Percentiles rank a stretch among this genome's conserved stretches.
Evolutionary conservation across 2,888 invertebrate genomes (phyloP).

Genomic region (Chaitophorus viminalis): DNA sequence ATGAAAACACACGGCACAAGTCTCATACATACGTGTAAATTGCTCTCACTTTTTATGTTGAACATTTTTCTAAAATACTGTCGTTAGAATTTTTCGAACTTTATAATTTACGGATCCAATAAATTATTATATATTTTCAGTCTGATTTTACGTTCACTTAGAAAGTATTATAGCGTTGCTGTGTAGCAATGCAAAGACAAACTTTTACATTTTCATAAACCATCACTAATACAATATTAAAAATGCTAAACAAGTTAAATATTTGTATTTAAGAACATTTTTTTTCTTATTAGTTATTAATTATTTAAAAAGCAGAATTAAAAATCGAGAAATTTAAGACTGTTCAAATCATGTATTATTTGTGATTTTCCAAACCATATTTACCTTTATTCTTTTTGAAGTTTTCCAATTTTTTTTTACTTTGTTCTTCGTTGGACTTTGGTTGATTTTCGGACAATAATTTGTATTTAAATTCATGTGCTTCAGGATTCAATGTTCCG

Average conservation of each 20-base stretch:
- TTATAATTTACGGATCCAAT: constrained; percentile 43
- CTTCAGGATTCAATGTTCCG: constrained; percentile 67
- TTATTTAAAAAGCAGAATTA: not conserved
- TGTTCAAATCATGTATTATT: too few species aligned
- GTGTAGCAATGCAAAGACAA: constrained; percentile 26
- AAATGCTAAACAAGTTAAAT: not conserved
- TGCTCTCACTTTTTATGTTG: not conserved
- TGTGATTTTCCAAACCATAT: not conserved
- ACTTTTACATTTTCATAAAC: constrained; percentile 57
- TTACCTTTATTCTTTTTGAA: constrained; percentile 58
- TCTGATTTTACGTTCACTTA: constrained; percentile 46
- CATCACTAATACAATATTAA: constrained; percentile 30
- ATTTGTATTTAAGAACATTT: not conserved
- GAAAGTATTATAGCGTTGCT: constrained; percentile 27
- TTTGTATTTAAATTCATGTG: constrained; percentile 68
- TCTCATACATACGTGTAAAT: constrained; percentile 37
- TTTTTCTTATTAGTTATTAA: not conserved
- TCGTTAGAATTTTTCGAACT: constrained; percentile 36
- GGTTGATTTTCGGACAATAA: constrained; percentile 62
- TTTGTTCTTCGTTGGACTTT: constrained; percentile 36
- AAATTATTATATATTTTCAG: constrained; percentile 32
- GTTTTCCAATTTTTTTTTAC: constrained; percentile 31
- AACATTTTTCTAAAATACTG: constrained; percentile 34
- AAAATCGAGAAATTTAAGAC: too few species aligned
- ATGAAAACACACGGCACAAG: not conserved